Evolutionary conservation across 2,888 invertebrate species (phyloP), one percentile per base, ranked within the genome.

Genomic region (Amphipyra berbera): DNA sequence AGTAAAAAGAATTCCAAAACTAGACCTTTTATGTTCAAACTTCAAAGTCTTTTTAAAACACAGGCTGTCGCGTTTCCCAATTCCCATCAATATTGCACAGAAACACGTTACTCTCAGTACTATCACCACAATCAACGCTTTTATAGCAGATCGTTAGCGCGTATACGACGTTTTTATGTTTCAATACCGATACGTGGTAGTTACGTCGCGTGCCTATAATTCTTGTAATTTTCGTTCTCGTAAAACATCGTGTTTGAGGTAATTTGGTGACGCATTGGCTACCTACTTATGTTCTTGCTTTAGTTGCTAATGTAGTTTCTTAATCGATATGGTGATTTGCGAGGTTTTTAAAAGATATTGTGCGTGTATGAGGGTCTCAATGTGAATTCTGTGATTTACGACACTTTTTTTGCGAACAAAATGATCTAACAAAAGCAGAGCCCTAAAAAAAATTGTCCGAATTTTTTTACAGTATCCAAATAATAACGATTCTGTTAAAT

Each of bases 61-160:
- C 21, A 3, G 21, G 21, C 21, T 10, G 8, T 10, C 8, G 6
- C 0, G n/a, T 21, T 21, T 37, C 7, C 1, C 37, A 37, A 40
- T 49, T 35, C 40, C 37, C 49, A 72, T 40, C 44, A 56, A 63
- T 48, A 41, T 12, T n/a, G 35, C 40, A 37, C 38, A 8, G 6
- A 37, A 47, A 40, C 45, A 54, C 53, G 55, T 46, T 50, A 76
- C 62, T 63, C 47, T n/a, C 30, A 33, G 46, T 63, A 47, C 61
- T 50, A 53, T 56, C 63, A 14, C 21, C 50, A 13, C 61, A 73
- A 77, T 77, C 78, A 73, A 63, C 55, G 33, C 66, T 61, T 77
- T 73, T 66, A 76, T 52, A 46, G 54, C 41, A 33, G 47, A 58
- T 64, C 66, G 74, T 77, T 73, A 66, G 58, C 50, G 46, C 8